Evolutionary conservation across 35 echinoderm and acorn worm genomes (phyloP), one percentile per base, ranked within the genome.

Genomic region (Apostichopus japonicus): DNA sequence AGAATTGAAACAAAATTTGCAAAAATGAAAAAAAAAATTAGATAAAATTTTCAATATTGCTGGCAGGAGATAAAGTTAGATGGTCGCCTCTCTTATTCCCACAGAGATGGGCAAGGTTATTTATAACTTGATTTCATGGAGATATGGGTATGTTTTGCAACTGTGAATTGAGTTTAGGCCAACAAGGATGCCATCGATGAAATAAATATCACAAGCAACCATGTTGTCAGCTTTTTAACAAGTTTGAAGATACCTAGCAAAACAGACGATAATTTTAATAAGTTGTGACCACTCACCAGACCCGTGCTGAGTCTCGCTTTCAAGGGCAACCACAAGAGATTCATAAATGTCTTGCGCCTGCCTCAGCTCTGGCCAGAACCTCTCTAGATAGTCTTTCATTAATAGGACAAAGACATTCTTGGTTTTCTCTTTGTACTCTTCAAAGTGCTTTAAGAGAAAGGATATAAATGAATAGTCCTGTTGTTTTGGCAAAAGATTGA

Each of bases 311-410:
- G 63, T 86, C 59, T 92, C 70, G 58, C 80, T 56, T 10, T 91
- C 81, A 16, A 98, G 19, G 13, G 97, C 91, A 58, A 93, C 95
- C 19, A 53, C 65, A 53, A 98, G 77, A 15, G 97, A 98, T 79
- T 98, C 97, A 86, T 91, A 93, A 63, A 98, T 98, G 70, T 98
- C 95, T 13, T 80, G 86, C 2, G 95, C 97, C 88, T 98, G 91
- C 0, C 67, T 95, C 17, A 96, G 54, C 53, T 94, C 90, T 88
- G 97, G 67, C 97, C 97, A 98, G 91, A 98, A 98, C 53, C 92
- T 87, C 13, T 77, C 62, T 10, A 98, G 55, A 44, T 98, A 98
- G 3, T 98, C 61, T 27, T 86, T 72, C 57, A 98, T 76, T 11
- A 87, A 77, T 33, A 94, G 79, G 6, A 98, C 82, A 93, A 91